phyloP scores from a whole-genome alignment of 2,797 vertebrate genomes.

The Anas acuta region DNA sequence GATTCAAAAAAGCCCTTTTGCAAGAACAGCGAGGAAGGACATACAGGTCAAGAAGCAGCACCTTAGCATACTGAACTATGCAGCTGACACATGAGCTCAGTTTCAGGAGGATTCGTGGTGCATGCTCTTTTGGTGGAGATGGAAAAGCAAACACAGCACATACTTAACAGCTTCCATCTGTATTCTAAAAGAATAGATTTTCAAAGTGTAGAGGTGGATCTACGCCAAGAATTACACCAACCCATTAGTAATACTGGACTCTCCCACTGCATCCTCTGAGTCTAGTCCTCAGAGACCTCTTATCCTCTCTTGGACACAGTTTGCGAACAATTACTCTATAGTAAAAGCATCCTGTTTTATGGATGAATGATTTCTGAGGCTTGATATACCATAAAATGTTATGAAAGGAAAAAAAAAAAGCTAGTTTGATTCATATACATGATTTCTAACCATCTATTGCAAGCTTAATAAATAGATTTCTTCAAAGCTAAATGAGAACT shows the following conservation, averaged over 20 bases:
- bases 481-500: neutral
- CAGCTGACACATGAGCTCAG: conserved; percentile 13
- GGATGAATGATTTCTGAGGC: conserved; percentile 35
- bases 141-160: conserved; percentile 35
- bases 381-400: conserved; percentile 32
- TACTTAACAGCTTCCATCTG: conserved; percentile 66
- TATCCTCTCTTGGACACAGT: conserved; percentile 47
- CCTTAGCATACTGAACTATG: neutral
- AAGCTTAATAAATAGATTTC: neutral
- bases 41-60: neutral
- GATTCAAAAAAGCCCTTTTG: neutral
- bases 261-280: conserved; percentile 46
- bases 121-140: neutral
- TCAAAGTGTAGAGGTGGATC: conserved; percentile 46
- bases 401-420: neutral
- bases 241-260: conserved; percentile 50
- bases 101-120: conserved; percentile 20
- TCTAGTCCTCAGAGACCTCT: conserved; percentile 48
- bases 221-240: conserved; percentile 57
- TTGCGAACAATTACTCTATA: conserved; percentile 59
- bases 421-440: neutral
- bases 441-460: neutral
- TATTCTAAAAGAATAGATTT: conserved; percentile 54
- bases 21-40: neutral
- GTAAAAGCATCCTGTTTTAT: conserved; percentile 57